These are phyloP conservation scores for Monochamus saltuarius DNA, from an alignment of 1,140 invertebrate genomes.

Conservation along the genomic window DNA sequence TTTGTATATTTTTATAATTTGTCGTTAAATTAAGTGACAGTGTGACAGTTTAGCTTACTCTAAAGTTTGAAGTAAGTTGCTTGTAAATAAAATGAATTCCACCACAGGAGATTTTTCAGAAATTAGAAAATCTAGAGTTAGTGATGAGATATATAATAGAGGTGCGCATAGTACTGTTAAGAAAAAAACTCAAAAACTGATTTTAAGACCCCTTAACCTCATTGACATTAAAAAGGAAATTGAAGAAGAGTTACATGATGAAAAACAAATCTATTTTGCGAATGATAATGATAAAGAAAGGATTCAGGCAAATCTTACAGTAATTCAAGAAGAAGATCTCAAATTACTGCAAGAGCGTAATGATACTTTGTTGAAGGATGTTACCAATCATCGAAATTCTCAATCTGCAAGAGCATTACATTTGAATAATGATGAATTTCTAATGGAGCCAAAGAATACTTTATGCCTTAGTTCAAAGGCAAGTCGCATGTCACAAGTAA, in stretches of 20 bases:
- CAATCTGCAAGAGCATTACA: neutral
- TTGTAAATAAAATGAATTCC: too few species aligned
- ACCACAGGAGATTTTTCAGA: slow-evolving; percentile 6
- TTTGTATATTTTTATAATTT: too few species aligned
- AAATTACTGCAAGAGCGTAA: neutral
- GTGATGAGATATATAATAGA: neutral
- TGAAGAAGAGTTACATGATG: slow-evolving; percentile 2
- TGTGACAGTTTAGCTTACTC: too few species aligned
- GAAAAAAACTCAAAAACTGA: slow-evolving; percentile 11
- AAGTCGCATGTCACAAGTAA: neutral
- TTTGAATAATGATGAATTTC: neutral
- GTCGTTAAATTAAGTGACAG: too few species aligned
- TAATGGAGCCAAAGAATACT: neutral
- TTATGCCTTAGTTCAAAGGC: neutral
- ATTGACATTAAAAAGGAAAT: slow-evolving; percentile 20
- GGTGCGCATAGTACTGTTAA: slow-evolving; percentile 5
- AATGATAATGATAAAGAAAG: neutral
- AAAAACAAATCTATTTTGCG: neutral
- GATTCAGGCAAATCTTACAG: neutral
- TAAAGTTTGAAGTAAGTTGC: too few species aligned
- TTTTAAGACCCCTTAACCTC: slow-evolving; percentile 20
- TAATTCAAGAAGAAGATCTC: neutral
- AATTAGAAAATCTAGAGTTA: slow-evolving; percentile 2
- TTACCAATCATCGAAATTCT: neutral
- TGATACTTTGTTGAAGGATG: slow-evolving; percentile 14